Evolutionary conservation across 2,797 vertebrate genomes (phyloP), one percentile per base, ranked within the genome.

Genomic region (Falco cherrug): DNA sequence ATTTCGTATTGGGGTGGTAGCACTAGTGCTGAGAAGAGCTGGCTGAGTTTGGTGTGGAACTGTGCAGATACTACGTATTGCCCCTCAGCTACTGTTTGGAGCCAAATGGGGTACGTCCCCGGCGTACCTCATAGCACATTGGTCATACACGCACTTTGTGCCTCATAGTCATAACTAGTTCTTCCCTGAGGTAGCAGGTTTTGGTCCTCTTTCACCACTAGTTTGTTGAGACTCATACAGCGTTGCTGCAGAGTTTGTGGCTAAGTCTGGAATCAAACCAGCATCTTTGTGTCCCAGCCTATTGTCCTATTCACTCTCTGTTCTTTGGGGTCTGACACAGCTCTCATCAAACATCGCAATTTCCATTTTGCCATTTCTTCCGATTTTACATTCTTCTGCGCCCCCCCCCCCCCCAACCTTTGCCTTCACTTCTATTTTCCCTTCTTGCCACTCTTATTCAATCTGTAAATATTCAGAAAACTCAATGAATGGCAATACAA

Each of bases 281-380:
- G 60, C 26, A 81, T 85, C 84, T 89, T 77, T 82, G 87, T 87
- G 82, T 94, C 74, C 69, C 89, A 95, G 57, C 10, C 89, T 92
- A 94, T 94, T 97, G 91, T 96, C 93, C 87, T 26, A 56, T 78
- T 57, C 57, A 82, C 61, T 93, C 92, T 92, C 47, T 90, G 57
- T 89, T 96, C 90, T 88, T 75, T 9, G 26, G 53, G 45, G 25
- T 80, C 77, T 96, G 63, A 89, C 70, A 93, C 82, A 95, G 92
- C 47, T 5, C 82, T 96, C 69, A 79, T 90, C 81, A 89, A 94
- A 87, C 50, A 71, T 92, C 60, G 24, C 13, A 1, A 56, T 94
- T 96, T 87, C 56, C 25, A 90, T 79, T 92, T 95, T 71, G 45
- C 37, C n/a, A 14, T 74, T 88, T 95, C 84, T 86, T 28, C 59